Conservation (phyloP, 1,140 invertebrate genomes). For the Drosophila auraria region DNA sequence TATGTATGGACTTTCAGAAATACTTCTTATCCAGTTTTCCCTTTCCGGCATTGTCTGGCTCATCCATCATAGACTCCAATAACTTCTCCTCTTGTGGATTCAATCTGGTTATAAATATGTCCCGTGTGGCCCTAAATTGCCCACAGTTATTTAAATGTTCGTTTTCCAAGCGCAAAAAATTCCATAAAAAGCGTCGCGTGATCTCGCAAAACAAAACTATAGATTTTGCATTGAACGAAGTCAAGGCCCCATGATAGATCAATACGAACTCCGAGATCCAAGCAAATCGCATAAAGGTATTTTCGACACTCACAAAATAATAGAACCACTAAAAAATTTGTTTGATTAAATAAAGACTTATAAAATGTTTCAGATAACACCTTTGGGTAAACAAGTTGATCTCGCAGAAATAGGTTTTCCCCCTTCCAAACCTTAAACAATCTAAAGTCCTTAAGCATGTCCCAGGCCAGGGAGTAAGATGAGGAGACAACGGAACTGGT, state of each 20-base stretch:
- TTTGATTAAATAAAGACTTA: not conserved
- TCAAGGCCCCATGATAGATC: conserved; percentile 86
- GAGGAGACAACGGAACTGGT: conserved; percentile 90
- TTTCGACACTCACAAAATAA: conserved; percentile 98
- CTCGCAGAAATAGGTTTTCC: conserved; percentile 91
- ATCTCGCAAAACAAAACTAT: conserved; percentile 51
- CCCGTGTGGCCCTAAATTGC: conserved; percentile 55
- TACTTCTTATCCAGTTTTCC: conserved; percentile 29
- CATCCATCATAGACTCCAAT: conserved; percentile 43
- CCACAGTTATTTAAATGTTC: conserved; percentile 71
- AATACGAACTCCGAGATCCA: conserved; percentile 95
- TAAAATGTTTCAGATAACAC: conserved; percentile 7
- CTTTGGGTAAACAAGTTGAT: conserved; percentile 90
- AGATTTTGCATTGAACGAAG: conserved; percentile 29
- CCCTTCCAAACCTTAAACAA: conserved; percentile 93
- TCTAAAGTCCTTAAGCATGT: conserved; percentile 98
- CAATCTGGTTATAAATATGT: conserved; percentile 46
- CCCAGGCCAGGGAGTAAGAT: conserved; percentile 94
- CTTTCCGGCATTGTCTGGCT: not conserved
- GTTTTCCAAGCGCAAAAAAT: conserved; percentile 67
- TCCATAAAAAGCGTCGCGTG: conserved; percentile 67
- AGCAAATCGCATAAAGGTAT: conserved; percentile 95
- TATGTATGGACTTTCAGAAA: conserved; percentile 17
- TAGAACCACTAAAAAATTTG: conserved; percentile 89
- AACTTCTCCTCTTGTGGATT: conserved; percentile 21